Conservation (phyloP, 30 jellyfish, hydroid and myxozoan genomes). For the Nemopilema nomurai region DNA sequence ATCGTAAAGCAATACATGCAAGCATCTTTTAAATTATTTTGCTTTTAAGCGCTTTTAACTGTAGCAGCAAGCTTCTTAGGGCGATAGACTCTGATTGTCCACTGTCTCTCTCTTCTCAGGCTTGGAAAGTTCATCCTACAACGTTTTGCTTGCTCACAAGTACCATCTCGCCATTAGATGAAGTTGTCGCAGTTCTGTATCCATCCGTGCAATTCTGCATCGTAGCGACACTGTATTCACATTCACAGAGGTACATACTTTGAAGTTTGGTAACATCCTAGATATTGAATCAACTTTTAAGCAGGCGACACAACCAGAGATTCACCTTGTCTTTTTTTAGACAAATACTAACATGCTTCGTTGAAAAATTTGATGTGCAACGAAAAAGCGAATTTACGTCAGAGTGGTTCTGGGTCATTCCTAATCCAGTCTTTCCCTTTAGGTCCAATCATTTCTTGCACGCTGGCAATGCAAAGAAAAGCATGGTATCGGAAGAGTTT, state of each 20-base stretch:
- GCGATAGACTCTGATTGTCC: neutral
- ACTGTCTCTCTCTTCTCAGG: conserved; percentile 29
- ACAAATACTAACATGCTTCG: too few species aligned
- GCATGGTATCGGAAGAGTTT: conserved; percentile 39
- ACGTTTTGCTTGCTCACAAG: conserved; percentile 70
- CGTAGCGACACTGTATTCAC: conserved; percentile 70
- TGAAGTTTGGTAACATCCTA: too few species aligned
- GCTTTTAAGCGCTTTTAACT: too few species aligned
- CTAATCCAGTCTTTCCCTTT: neutral
- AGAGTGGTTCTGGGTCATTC: too few species aligned
- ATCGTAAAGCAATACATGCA: too few species aligned
- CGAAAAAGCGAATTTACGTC: too few species aligned
- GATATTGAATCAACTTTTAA: too few species aligned
- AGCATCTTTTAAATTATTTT: too few species aligned
- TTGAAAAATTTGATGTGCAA: too few species aligned
- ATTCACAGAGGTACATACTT: conserved; percentile 69
- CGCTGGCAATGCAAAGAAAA: conserved; percentile 29
- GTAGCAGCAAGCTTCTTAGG: neutral
- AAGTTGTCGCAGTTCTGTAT: conserved; percentile 53
- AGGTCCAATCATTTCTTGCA: conserved; percentile 70
- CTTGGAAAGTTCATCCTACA: conserved; percentile 95
- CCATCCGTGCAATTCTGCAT: conserved; percentile 86
- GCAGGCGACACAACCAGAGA: too few species aligned
- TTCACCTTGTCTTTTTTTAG: too few species aligned
- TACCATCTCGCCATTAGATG: conserved; percentile 60